Evolutionary conservation across 2,888 invertebrate genomes (phyloP), one percentile per base, ranked within the genome.

Genomic region (Luffia ferchaultella): DNA sequence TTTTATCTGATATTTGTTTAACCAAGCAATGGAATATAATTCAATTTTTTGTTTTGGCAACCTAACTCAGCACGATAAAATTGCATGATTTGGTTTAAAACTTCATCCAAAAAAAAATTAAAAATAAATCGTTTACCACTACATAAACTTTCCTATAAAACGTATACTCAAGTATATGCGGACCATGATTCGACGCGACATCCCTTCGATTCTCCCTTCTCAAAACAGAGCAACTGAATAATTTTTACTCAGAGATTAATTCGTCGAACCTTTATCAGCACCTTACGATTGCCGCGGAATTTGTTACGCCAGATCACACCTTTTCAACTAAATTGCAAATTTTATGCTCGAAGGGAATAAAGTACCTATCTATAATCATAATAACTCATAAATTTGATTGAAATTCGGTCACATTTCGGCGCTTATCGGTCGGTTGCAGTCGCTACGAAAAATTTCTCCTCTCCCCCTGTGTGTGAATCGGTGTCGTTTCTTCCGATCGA

Each of bases 361-460:
- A 78, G 73, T 71, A 68, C 76, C 78, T 19, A 30, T 12, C 30
- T 30, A 30, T 30, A 76, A 80, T 82, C 80, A 80, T 82, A 73
- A 77, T 79, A 79, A 79, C 68, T 82, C 78, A 79, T 83, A 82
- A 82, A 82, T 80, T 80, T 77, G 76, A 83, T 82, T 80, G 82
- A 82, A 82, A 77, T 79, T 79, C 73, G 78, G 79, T 79, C 74
- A 79, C 76, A 80, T 79, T 80, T 77, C 75, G 63, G 62, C 65
- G 68, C 79, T 83, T 83, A 83, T 83, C 83, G 70, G 68, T 59
- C 60, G 60, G 70, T 66, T 78, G 79, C 83, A 83, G 82, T 80
- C 73, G 77, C 67, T 72, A 74, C 76, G 79, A 80, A 79, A 80
- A 80, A 80, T 79, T 74, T 67, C 64, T 68, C 65, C 62, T 67